phyloP scores from a whole-genome alignment of 2,888 invertebrate species.

The Drosophila paucipuncta region DNA sequence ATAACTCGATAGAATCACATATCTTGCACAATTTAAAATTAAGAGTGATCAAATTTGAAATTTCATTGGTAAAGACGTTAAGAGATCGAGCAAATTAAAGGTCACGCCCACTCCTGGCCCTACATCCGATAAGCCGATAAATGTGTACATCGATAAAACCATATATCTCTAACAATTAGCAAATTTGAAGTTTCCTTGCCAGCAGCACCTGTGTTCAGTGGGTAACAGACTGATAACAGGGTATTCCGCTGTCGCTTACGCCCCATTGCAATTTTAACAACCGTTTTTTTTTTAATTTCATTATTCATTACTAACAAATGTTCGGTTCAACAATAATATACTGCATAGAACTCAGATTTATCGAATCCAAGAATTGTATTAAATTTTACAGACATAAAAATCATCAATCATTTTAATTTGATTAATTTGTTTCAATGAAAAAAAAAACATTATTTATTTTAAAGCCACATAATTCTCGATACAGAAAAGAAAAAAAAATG shows the following conservation, averaged over 20 bases:
- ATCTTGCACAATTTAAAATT: neutral
- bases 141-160: neutral
- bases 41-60: neutral
- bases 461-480: constrained; percentile 18
- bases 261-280: no score
- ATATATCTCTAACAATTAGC: neutral
- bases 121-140: accelerated
- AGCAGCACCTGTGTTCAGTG: neutral
- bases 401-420: neutral
- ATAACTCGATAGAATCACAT: neutral
- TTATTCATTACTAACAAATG: neutral
- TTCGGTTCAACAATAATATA: neutral
- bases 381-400: neutral
- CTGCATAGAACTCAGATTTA: neutral
- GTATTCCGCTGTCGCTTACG: neutral
- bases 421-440: neutral
- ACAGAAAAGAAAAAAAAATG: constrained; percentile 9
- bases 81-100: neutral
- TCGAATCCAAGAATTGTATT: neutral
- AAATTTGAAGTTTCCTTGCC: no score
- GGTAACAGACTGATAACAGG: neutral
- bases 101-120: no score
- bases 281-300: neutral
- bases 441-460: neutral
- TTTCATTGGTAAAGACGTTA: neutral